These are phyloP conservation scores for Cirrhinus molitorella DNA, from an alignment of 2,797 vertebrate genomes.

Conservation along the genomic window DNA sequence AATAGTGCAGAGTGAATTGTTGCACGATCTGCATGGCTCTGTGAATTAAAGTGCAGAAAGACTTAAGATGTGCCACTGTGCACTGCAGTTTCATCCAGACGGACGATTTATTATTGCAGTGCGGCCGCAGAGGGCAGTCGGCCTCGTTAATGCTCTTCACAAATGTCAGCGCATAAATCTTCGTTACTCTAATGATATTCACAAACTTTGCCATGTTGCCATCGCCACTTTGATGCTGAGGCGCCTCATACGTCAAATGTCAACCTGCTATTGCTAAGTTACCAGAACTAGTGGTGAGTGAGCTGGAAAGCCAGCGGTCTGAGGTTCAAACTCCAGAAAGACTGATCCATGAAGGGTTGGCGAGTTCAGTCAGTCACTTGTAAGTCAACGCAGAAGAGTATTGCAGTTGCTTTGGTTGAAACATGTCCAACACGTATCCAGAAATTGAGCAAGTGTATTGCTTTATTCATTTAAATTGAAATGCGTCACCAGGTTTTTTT, in stretches of 20 bases:
- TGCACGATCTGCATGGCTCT: neutral
- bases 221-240: constrained; percentile 16
- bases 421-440: neutral
- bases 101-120: constrained; percentile 14
- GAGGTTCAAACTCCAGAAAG: neutral
- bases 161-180: constrained; percentile 22
- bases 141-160: neutral
- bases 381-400: neutral
- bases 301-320: too few relatives aligned
- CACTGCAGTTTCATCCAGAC: neutral
- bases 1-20: neutral
- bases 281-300: too few relatives aligned
- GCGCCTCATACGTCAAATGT: neutral
- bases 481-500: neutral
- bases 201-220: constrained; percentile 1
- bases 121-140: neutral
- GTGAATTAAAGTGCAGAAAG: constrained; percentile 1
- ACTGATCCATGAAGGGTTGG: neutral
- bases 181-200: constrained; percentile 15
- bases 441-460: neutral
- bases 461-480: neutral
- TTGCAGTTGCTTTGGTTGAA: neutral
- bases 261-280: constrained; percentile 30
- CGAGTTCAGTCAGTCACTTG: neutral
- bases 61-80: neutral